phyloP scores from a whole-genome alignment of 2,797 vertebrate species.

The Epinephelus awoara region DNA sequence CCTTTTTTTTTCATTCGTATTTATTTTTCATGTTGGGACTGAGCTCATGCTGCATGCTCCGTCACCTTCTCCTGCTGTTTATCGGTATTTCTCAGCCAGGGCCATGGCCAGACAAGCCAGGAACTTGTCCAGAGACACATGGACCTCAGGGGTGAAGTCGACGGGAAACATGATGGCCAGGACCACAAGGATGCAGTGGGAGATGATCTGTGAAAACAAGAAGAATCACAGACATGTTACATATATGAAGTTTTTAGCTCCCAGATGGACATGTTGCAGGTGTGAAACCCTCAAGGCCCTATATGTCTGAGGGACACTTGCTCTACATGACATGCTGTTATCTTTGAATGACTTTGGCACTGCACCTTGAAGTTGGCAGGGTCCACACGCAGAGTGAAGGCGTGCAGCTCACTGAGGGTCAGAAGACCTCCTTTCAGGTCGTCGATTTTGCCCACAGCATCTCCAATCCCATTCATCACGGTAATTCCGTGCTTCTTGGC shows the following conservation, averaged over 20 bases:
- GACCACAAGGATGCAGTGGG: conserved; percentile 87
- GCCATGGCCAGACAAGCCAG: conserved; percentile 77
- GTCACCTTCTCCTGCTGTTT: conserved; percentile 49
- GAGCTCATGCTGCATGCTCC: neutral
- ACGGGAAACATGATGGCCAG: conserved; percentile 78
- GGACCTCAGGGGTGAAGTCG: conserved; percentile 82
- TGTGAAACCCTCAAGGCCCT: neutral
- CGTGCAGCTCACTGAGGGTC: conserved; percentile 89
- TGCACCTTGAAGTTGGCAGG: conserved; percentile 92
- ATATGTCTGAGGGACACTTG: neutral
- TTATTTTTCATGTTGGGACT: conserved; percentile 40
- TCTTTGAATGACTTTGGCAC: neutral
- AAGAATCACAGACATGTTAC: neutral
- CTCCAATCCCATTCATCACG: conserved; percentile 74
- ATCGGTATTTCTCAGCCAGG: conserved; percentile 92
- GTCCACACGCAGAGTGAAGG: conserved; percentile 89
- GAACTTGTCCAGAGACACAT: conserved; percentile 92
- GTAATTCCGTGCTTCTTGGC: conserved; percentile 83
- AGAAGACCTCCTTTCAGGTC: conserved; percentile 80
- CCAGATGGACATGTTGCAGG: neutral
- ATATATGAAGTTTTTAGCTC: neutral
- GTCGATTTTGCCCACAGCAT: conserved; percentile 78
- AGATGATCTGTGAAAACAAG: conserved; percentile 82
- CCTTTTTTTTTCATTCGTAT: conserved; percentile 1
- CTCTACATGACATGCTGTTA: too few relatives aligned